A percentile compares a stretch with the other conserved stretches of the same genome.
Conservation (phyloP, 1,140 invertebrate species). For the Pteromalus puparum region DNA sequence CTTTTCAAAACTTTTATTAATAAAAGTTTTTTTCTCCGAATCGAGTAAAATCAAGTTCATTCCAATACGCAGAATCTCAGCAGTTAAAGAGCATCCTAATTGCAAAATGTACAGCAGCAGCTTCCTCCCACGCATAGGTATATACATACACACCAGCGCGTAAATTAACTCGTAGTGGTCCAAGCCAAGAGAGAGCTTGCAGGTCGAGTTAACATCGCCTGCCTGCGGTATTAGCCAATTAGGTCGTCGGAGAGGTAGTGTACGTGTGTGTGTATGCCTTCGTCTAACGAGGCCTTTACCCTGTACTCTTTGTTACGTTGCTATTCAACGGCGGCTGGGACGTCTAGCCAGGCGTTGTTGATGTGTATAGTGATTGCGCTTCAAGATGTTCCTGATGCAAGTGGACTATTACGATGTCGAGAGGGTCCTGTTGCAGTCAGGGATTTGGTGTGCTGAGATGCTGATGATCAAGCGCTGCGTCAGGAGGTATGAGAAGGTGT, state of each 20-base stretch:
- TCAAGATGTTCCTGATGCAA: background rate
- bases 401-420: background rate
- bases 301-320: background rate
- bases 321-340: background rate
- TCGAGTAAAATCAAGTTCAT: no score
- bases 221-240: conserved; percentile 44
- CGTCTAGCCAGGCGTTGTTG: background rate
- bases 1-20: no score
- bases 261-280: background rate
- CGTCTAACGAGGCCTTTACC: background rate
- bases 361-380: background rate
- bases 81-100: background rate
- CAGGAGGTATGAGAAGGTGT: no score
- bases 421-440: background rate
- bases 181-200: background rate
- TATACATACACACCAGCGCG: background rate
- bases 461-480: no score
- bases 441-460: no score
- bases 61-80: no score
- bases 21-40: no score
- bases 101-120: background rate
- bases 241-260: conserved; percentile 18
- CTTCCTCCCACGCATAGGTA: background rate
- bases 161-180: conserved; percentile 27
- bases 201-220: conserved; percentile 43